Evolutionary conservation across 23 tunicate species (phyloP), one percentile per base, ranked within the genome.

Genomic region (Botrylloides violaceus): DNA sequence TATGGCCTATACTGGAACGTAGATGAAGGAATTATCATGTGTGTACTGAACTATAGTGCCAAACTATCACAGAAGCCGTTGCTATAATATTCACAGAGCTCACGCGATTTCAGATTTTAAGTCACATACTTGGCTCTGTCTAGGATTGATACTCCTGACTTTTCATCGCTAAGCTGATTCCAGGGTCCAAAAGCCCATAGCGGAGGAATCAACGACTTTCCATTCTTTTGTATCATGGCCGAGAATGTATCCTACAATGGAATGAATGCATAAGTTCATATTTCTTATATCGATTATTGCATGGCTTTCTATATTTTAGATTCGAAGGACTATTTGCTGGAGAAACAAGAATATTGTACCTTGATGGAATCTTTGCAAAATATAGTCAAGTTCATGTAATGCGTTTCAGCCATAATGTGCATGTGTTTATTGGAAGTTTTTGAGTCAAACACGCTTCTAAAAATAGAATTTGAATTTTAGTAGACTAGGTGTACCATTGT

Each of bases 171-270:
- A 26, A 63, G 35, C 29, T 63, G 70, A 63, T 63, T 63, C 70
- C 70, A 63, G 3, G 70, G 70, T 63, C 70, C 70, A 31, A 63
- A 63, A 25, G 70, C 70, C 70, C 70, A 63, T 33, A 63, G 35
- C 7, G 70, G 70, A 15, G 70, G 70, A 31, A 63, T 63, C 12
- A 63, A 28, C 4, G 70, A 63, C 9, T 63, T 63, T 29, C 70
- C 70, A 63, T 63, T 63, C 35, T 63, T 63, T 63, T 31, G 35
- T 28, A 34, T 25, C 70, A 63, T 63, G 32, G 32, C 33, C 32
- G 32, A 21, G 29, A 63, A 63, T 19, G 70, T 63, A 28, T 28
- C 70, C 70, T 63, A 31, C 26, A 15, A 25, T 27, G 15, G n/a
- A n/a, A n/a, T n/a, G n/a, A n/a, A n/a, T n/a, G n/a, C n/a, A n/a